Base-by-base conservation (phyloP, 1,140 invertebrate genomes). In the Aporrectodea caliginosa region DNA sequence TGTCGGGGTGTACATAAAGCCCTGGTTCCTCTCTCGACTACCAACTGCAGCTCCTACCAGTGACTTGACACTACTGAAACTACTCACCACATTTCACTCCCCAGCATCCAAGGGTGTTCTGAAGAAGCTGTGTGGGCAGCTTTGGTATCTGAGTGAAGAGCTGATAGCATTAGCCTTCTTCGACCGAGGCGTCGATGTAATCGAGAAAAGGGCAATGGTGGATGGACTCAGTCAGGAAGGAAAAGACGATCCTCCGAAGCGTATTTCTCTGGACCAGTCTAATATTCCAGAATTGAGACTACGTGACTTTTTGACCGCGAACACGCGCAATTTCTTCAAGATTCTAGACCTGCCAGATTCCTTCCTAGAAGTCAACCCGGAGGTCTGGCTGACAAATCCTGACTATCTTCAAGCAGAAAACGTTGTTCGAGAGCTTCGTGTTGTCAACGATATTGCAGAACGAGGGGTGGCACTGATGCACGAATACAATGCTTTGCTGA, bases 401-500 rank as follows among this genome's bases (percentile, higher is more conserved):
- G 12, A 72, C n/a, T 72, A 72, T 32, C n/a, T 29, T 2, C 2
- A 72, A 29, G 70, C 27, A 12, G n/a, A 29, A 29, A 27, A 72
- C 2, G 70, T 72, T 6, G 70, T 72, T 14, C 14, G 70, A 2
- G 70, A 27, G 14, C 70, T 72, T 32, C 14, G 70, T 14, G 27
- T 72, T 72, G 83, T 85, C 0, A 86, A 87, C 82, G 85, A 86
- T 78, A 79, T 75, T 27, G 85, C 83, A n/a, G 84, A 86, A 83
- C 84, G 84, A 81, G 84, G 83, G 69, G 85, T 88, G 6, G 85
- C 85, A 76, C 74, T 89, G 12, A 86, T 88, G 80, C 82, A 86
- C 81, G 85, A 87, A 73, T 88, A 85, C 79, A 81, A 88, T 74
- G 43, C 43, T n/a, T n/a, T n/a, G n/a, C n/a, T n/a, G n/a, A n/a